These are phyloP conservation scores for Podocnemis expansa DNA, from an alignment of 2,113 vertebrate species.

Conservation along the genomic window DNA sequence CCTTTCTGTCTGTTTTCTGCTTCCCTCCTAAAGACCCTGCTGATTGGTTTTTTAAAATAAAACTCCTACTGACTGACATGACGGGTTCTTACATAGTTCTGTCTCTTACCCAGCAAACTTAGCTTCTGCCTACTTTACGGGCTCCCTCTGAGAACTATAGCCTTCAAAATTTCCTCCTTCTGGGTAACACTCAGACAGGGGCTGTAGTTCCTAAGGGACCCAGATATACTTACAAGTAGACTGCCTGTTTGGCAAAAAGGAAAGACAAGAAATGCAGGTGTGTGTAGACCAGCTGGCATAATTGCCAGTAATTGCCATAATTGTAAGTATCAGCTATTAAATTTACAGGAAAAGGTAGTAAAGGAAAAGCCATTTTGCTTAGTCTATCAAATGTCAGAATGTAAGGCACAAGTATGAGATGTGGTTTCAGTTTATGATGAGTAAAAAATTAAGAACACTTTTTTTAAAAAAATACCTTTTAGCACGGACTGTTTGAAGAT, in stretches of 20 bases:
- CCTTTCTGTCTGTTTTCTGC: not conserved
- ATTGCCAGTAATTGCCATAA: no score
- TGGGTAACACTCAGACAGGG: not conserved
- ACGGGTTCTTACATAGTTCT: not conserved
- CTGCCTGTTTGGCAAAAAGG: not conserved
- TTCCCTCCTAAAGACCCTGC: not conserved
- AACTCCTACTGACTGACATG: no score
- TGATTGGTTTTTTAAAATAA: not conserved
- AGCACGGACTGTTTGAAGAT: not conserved
- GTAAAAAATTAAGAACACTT: no score
- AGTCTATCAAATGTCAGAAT: accelerated
- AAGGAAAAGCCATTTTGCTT: not conserved
- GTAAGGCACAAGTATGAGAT: not conserved
- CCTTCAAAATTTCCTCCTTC: not conserved
- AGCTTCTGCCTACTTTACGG: not conserved
- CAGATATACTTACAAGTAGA: not conserved
- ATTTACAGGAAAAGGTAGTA: not conserved
- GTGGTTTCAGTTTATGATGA: not conserved
- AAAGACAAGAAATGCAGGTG: not conserved
- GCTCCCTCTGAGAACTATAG: not conserved
- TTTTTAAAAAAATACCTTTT: not conserved
- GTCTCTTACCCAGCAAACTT: not conserved
- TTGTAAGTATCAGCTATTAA: not conserved
- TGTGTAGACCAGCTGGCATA: not conserved
- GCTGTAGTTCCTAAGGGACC: not conserved